Evolutionary conservation across 2,888 invertebrate species (phyloP).

Genomic region (Drosophila quinaria): DNA sequence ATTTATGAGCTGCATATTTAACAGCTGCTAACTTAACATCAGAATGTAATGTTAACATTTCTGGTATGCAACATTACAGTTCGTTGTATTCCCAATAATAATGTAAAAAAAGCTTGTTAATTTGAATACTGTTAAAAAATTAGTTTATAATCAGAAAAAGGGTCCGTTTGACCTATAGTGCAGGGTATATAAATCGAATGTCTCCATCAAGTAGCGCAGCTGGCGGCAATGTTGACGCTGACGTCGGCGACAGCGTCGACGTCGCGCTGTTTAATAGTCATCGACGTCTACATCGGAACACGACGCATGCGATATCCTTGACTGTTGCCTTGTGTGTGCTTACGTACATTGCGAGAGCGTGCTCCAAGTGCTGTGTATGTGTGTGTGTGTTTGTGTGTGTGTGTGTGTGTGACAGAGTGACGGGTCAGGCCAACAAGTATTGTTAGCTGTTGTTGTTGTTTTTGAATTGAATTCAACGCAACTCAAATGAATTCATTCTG

Average conservation of each 20-base stretch:
- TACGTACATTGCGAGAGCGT: slow-evolving; percentile 50
- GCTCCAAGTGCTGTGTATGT: slow-evolving; percentile 27
- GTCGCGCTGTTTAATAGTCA: slow-evolving; percentile 38
- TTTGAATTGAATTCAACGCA: slow-evolving; percentile 16
- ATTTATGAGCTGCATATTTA: too few species aligned
- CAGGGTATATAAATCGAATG: slow-evolving; percentile 52
- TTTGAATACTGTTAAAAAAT: too few species aligned
- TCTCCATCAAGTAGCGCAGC: slow-evolving; percentile 36
- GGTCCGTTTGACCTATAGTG: too few species aligned
- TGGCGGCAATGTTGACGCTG: slow-evolving; percentile 40
- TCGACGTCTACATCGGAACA: slow-evolving; percentile 16
- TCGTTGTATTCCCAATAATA: too few species aligned
- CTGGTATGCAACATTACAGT: too few species aligned
- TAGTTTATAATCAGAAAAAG: too few species aligned
- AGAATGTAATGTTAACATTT: too few species aligned
- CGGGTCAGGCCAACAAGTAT: slow-evolving; percentile 19
- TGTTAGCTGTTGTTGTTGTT: slow-evolving; percentile 29
- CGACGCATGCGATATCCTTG: slow-evolving; percentile 71
- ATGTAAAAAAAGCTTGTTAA: too few species aligned
- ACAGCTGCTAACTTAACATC: too few species aligned
- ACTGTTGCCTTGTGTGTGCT: slow-evolving; percentile 68
- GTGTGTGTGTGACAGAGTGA: slow-evolving; percentile 12
- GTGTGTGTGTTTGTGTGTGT: slow-evolving; percentile 18
- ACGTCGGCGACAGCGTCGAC: slow-evolving; percentile 20
- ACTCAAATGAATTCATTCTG: slow-evolving; percentile 32